phyloP scores from a whole-genome alignment of 2,888 invertebrate genomes.

The Agrochola macilenta region DNA sequence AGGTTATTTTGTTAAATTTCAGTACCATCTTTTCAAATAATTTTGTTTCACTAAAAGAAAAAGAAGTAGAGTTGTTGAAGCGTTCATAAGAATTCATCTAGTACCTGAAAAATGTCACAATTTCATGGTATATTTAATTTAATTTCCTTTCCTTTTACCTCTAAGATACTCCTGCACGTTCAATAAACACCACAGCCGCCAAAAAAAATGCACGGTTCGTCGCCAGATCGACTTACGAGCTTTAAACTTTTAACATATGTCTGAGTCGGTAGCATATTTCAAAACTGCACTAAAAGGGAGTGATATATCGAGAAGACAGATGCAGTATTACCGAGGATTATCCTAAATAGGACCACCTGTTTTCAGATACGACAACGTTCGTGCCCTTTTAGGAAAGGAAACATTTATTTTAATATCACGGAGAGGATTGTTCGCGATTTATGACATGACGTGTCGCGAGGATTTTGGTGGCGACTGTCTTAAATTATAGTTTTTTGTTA shows the following conservation, averaged over 20 bases:
- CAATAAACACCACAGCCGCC: constrained; percentile 55
- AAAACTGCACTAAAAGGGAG: constrained; percentile 70
- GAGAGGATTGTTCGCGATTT: constrained; percentile 66
- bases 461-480: constrained; percentile 49
- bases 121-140: constrained; percentile 33
- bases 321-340: constrained; percentile 85
- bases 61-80: not conserved
- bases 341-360: constrained; percentile 88
- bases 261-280: constrained; percentile 80
- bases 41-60: too few relatives aligned
- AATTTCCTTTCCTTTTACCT: constrained; percentile 24
- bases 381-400: constrained; percentile 81
- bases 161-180: not conserved
- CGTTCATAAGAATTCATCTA: not conserved
- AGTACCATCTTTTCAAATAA: too few relatives aligned
- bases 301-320: constrained; percentile 80
- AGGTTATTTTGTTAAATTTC: too few relatives aligned
- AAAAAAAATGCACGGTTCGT: constrained; percentile 77
- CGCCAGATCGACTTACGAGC: constrained; percentile 68
- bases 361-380: constrained; percentile 75
- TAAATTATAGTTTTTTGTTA: constrained; percentile 37
- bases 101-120: not conserved
- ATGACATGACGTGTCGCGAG: constrained; percentile 60
- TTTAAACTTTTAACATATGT: constrained; percentile 80
- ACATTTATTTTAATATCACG: constrained; percentile 78